These are phyloP conservation scores for Netelia virgata DNA, from an alignment of 2,888 invertebrate genomes.

Conservation along the genomic window DNA sequence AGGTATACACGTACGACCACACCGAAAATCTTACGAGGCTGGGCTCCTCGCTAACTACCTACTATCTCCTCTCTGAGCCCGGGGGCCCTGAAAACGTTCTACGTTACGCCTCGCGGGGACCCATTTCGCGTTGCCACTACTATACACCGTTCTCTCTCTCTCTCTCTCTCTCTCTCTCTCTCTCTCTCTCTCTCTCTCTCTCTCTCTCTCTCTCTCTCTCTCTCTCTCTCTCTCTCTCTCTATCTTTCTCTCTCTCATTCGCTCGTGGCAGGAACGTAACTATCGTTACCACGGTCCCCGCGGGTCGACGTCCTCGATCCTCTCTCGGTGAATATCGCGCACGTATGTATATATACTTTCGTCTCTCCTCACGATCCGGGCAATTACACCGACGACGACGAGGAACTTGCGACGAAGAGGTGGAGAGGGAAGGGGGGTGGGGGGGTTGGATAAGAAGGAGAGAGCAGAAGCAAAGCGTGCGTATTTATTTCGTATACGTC, in stretches of 20 bases:
- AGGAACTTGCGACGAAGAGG: slow-evolving; percentile 1
- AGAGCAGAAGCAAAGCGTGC: slow-evolving; percentile 24
- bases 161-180: slow-evolving; percentile 58
- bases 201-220: slow-evolving; percentile 27
- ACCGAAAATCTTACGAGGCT: slow-evolving; percentile 82
- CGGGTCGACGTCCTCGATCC: slow-evolving; percentile 70
- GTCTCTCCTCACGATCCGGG: slow-evolving; percentile 65
- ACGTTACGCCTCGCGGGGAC: slow-evolving; percentile 83
- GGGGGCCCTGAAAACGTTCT: slow-evolving; percentile 83
- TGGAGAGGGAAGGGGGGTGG: slow-evolving; percentile 14
- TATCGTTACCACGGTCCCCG: slow-evolving; percentile 67
- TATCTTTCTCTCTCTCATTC: too few species aligned
- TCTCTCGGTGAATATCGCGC: slow-evolving; percentile 60
- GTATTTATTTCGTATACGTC: neutral
- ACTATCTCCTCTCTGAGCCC: slow-evolving; percentile 79
- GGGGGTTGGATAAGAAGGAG: neutral
- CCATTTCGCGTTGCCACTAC: slow-evolving; percentile 80
- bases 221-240: too few species aligned
- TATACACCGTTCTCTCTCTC: slow-evolving; percentile 66
- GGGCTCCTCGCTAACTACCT: slow-evolving; percentile 82
- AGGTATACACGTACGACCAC: slow-evolving; percentile 76
- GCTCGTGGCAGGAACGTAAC: slow-evolving; percentile 69
- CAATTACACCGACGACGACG: slow-evolving; percentile 61
- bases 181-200: slow-evolving; percentile 62
- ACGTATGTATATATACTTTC: slow-evolving; percentile 61